Conservation (phyloP, 2,797 vertebrate species). For the Liasis olivaceus region DNA sequence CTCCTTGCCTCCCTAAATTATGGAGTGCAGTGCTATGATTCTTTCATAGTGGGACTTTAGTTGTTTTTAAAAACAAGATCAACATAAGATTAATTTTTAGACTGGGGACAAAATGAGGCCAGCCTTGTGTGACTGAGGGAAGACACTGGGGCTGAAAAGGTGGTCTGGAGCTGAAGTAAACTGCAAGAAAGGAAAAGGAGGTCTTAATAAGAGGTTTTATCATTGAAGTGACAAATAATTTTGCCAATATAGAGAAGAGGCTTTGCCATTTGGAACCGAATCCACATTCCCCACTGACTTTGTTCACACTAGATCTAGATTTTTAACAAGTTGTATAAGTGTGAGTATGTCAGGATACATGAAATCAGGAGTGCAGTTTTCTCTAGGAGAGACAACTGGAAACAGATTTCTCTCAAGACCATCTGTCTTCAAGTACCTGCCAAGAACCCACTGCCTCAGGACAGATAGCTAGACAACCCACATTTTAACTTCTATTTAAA, state of each 20-base stretch:
- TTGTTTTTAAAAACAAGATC: background rate
- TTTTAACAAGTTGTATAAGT: slow-evolving; percentile 19
- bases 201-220: background rate
- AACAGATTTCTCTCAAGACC: slow-evolving; percentile 43
- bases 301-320: background rate
- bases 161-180: background rate
- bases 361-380: slow-evolving; percentile 37
- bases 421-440: slow-evolving; percentile 38
- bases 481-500: slow-evolving; percentile 44
- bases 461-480: slow-evolving; percentile 47
- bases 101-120: background rate
- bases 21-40: background rate
- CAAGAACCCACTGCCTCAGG: slow-evolving; percentile 40
- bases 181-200: background rate
- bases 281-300: background rate
- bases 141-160: background rate
- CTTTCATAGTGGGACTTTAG: background rate
- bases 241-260: background rate
- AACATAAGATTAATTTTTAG: background rate
- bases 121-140: background rate
- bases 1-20: background rate
- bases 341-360: slow-evolving; percentile 16
- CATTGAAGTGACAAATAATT: slow-evolving; percentile 1
- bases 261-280: slow-evolving; percentile 4
- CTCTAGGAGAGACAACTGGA: slow-evolving; percentile 38